Evolutionary conservation across 2,888 invertebrate species (phyloP).

Genomic region (Elegia similella): DNA sequence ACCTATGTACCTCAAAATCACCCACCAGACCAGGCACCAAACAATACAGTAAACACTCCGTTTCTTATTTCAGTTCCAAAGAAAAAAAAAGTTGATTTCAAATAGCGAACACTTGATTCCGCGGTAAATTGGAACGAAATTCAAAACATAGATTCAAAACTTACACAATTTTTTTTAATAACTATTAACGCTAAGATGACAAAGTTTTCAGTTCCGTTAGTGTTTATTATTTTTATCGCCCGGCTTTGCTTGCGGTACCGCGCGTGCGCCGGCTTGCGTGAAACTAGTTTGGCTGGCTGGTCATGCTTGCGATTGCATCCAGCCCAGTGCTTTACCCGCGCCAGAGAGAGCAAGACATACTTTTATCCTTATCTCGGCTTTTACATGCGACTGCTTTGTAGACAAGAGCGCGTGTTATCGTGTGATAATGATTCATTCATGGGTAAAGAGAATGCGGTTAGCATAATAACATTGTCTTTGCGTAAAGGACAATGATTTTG

Average conservation of each 20-base stretch:
- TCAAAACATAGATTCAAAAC: not conserved
- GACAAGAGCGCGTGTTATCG: conserved; percentile 8
- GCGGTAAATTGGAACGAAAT: not conserved
- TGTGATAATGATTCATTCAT: conserved; percentile 23
- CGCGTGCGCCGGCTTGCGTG: conserved; percentile 38
- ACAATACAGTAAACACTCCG: conserved; percentile 4
- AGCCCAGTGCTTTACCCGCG: conserved; percentile 34
- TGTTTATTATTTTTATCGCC: not conserved
- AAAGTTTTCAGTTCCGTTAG: too few relatives aligned
- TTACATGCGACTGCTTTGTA: conserved; percentile 9
- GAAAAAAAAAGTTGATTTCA: conserved; percentile 4
- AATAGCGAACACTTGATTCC: not conserved
- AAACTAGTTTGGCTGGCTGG: conserved; percentile 45
- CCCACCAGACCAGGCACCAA: conserved; percentile 5
- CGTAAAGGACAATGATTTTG: not conserved
- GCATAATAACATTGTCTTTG: conserved; percentile 8
- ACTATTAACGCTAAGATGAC: not conserved
- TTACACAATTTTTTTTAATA: not conserved
- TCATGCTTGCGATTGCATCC: conserved; percentile 38
- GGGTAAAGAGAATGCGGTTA: conserved; percentile 12
- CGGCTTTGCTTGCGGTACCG: conserved; percentile 19
- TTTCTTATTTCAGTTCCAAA: not conserved
- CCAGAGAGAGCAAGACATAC: conserved; percentile 28
- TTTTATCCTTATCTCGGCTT: conserved; percentile 18
- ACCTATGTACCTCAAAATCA: conserved; percentile 15